Evolutionary conservation across 2,797 vertebrate species (phyloP), one percentile per base, ranked within the genome.

Genomic region (Poecile montanus): DNA sequence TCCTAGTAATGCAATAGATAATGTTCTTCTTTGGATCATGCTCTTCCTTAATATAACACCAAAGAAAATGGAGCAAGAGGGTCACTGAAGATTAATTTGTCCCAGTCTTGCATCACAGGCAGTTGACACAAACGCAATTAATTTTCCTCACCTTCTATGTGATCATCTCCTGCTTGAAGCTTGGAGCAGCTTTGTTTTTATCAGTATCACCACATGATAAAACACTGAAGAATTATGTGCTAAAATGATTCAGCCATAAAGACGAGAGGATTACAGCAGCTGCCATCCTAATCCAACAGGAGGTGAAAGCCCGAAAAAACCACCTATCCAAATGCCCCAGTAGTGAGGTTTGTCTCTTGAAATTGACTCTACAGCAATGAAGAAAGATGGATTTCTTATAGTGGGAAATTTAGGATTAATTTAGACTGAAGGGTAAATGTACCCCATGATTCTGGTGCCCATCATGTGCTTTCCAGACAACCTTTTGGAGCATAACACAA

Each of bases 121-220:
- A 67, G 25, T 30, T 81, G 80, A 87, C 26, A 76, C 17, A 79
- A 76, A 86, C 1, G 21, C 48, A 92, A 82, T 85, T 92, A 53
- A 88, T 95, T 88, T 94, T 87, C 45, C 42, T 89, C 87, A 74
- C 53, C 48, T 92, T 87, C 22, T 47, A 7, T 29, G 16, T 76
- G 84, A 93, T 38, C 12, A 66, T 70, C 73, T 71, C 56, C 50
- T 70, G 8, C 71, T 63, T 92, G 61, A 89, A 89, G 61, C 61
- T 48, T 7, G 8, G 40, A 91, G 30, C 21, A 77, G n/a, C 40
- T 94, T 79, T 92, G n/a, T 11, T 70, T 94, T 94, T 74, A 92
- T 74, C 53, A 63, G 29, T 25, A 79, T 61, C 80, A 67, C 7
- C 5, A 5, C 21, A 67, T n/a, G 57, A 83, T 16, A 80, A n/a